A percentile compares a stretch with the other conserved stretches of the same genome.
Conservation (phyloP, 2,888 invertebrate genomes). For the Priocnemis perturbator region DNA sequence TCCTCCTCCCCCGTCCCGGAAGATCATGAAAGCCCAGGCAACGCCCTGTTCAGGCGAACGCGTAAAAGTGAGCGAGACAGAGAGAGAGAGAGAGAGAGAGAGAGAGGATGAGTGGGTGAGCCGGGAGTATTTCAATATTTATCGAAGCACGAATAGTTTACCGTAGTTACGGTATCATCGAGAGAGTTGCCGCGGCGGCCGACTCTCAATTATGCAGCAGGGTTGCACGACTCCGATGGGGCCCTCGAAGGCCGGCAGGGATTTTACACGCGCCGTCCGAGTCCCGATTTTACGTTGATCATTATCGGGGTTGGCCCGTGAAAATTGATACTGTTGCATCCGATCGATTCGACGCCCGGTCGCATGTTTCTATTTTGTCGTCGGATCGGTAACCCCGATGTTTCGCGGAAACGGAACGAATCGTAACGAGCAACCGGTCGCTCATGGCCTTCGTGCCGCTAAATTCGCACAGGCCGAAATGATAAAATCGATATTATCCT, state of each 20-base stretch:
- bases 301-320: neutral
- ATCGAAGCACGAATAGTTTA: constrained; percentile 40
- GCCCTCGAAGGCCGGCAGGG: constrained; percentile 21
- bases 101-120: neutral
- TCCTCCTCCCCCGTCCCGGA: constrained; percentile 1
- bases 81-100: neutral
- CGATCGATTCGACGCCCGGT: too few species aligned
- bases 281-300: neutral
- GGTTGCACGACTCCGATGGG: constrained; percentile 20
- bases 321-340: neutral
- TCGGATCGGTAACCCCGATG: too few species aligned
- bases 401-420: too few species aligned
- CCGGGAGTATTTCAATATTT: constrained; percentile 41
- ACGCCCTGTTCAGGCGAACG: neutral
- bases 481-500: constrained; percentile 55
- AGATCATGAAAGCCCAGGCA: too few species aligned
- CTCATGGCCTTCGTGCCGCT: constrained; percentile 33
- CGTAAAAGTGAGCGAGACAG: neutral
- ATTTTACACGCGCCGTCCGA: constrained; percentile 28
- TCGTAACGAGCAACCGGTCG: neutral
- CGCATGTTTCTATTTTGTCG: too few species aligned
- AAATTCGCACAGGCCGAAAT: constrained; percentile 48
- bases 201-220: constrained; percentile 48
- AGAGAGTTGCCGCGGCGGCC: constrained; percentile 27
- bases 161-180: constrained; percentile 32